Evolutionary conservation across 2,797 vertebrate species (phyloP).

Genomic region (Periparus ater): DNA sequence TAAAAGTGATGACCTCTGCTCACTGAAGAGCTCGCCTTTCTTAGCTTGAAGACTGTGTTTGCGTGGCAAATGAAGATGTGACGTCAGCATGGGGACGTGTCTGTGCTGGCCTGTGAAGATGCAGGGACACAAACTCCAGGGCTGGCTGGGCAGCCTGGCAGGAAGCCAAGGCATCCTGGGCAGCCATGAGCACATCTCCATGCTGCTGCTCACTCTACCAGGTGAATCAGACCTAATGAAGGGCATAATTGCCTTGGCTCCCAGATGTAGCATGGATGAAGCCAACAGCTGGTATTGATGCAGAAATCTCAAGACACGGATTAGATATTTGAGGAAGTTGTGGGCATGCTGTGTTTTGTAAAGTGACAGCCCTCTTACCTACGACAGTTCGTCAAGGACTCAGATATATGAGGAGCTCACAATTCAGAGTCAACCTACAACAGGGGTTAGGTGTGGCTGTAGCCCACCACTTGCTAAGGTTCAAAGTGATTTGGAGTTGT

Average conservation of each 20-base stretch:
- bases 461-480: neutral
- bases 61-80: neutral
- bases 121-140: neutral
- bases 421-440: neutral
- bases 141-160: neutral
- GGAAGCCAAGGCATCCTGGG: neutral
- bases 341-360: neutral
- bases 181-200: neutral
- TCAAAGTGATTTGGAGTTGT: neutral
- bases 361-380: neutral
- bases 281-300: neutral
- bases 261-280: neutral
- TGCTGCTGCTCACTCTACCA: neutral
- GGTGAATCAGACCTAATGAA: neutral
- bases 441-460: neutral
- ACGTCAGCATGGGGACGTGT: neutral
- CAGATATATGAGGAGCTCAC: fast-evolving
- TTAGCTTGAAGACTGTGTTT: neutral
- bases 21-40: neutral
- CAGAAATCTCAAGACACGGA: neutral
- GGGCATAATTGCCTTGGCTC: neutral
- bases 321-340: neutral
- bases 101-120: neutral
- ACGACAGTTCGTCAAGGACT: neutral
- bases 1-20: neutral